Conservation (phyloP, 2,888 invertebrate genomes). For the Oeneis ivallda region DNA sequence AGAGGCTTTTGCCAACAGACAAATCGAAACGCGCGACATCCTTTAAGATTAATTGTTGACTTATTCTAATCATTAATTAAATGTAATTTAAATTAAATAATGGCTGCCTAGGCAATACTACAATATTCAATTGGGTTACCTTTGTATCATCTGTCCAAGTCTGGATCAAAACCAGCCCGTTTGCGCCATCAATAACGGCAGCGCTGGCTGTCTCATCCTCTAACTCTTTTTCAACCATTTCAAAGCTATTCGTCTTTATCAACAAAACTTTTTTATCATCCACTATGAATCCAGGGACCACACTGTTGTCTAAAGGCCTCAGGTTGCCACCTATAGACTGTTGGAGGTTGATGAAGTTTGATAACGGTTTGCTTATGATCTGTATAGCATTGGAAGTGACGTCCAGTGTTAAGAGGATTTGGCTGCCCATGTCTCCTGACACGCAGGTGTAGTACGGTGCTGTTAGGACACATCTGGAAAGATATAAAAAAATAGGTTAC, state of each 20-base stretch:
- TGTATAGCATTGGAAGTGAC: slow-evolving; percentile 78
- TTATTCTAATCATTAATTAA: too few relatives aligned
- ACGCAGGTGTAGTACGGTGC: slow-evolving; percentile 85
- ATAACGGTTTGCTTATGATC: slow-evolving; percentile 72
- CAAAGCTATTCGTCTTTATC: slow-evolving; percentile 61
- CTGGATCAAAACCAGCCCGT: slow-evolving; percentile 61
- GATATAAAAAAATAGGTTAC: slow-evolving; percentile 9
- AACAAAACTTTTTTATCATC: slow-evolving; percentile 64
- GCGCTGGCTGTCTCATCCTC: slow-evolving; percentile 58
- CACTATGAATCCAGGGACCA: slow-evolving; percentile 64
- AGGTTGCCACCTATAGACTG: slow-evolving; percentile 49
- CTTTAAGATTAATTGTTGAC: too few relatives aligned
- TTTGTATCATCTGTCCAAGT: slow-evolving; percentile 61
- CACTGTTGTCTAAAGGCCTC: slow-evolving; percentile 57
- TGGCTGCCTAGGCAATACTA: too few relatives aligned
- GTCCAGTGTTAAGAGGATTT: slow-evolving; percentile 83
- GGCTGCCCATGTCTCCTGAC: slow-evolving; percentile 68
- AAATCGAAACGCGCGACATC: too few relatives aligned
- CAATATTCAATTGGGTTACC: slow-evolving; percentile 47
- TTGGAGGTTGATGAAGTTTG: slow-evolving; percentile 50
- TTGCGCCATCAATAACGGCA: slow-evolving; percentile 58
- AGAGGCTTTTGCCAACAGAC: too few relatives aligned
- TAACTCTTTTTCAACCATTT: slow-evolving; percentile 50
- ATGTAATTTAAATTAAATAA: too few relatives aligned
- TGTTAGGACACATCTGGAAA: slow-evolving; percentile 83